Percentiles rank a stretch among this genome's conserved stretches.
Evolutionary conservation across 2,113 vertebrate species (phyloP).

Genomic region (Gadus chalcogrammus): DNA sequence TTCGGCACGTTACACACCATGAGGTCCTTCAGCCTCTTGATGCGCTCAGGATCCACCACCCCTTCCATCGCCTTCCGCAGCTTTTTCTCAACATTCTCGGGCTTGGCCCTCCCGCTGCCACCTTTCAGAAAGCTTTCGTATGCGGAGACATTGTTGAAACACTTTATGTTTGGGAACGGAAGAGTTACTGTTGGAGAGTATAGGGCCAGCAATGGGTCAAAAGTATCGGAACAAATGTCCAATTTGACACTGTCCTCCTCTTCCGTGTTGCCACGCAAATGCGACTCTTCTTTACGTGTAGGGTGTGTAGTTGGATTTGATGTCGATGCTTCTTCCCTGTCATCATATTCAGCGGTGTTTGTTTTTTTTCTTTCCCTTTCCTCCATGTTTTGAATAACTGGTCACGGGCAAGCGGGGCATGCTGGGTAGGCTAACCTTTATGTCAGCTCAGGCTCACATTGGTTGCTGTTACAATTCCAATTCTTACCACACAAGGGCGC

Average conservation of each 20-base stretch:
- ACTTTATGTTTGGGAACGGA: constrained; percentile 81
- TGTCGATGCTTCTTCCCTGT: not conserved
- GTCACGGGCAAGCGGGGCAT: constrained; percentile 20
- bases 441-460: not conserved
- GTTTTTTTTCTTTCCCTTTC: constrained; percentile 51
- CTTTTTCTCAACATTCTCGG: constrained; percentile 75
- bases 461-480: not conserved
- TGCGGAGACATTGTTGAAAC: constrained; percentile 89
- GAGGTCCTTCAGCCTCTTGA: constrained; percentile 82
- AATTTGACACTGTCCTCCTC: constrained; percentile 40
- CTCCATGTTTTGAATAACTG: constrained; percentile 80
- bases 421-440: not conserved
- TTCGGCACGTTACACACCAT: constrained; percentile 73
- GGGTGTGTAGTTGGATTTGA: not conserved
- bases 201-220: constrained; percentile 84
- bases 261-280: not conserved
- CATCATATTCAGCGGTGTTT: constrained; percentile 25
- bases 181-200: constrained; percentile 78
- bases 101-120: constrained; percentile 74
- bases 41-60: constrained; percentile 74
- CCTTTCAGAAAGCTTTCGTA: constrained; percentile 85
- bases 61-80: constrained; percentile 63
- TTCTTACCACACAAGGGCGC: constrained; percentile 25
- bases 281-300: not conserved
- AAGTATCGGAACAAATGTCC: constrained; percentile 83